phyloP scores from a whole-genome alignment of 2,113 vertebrate species.

The Desmodus rotundus region DNA sequence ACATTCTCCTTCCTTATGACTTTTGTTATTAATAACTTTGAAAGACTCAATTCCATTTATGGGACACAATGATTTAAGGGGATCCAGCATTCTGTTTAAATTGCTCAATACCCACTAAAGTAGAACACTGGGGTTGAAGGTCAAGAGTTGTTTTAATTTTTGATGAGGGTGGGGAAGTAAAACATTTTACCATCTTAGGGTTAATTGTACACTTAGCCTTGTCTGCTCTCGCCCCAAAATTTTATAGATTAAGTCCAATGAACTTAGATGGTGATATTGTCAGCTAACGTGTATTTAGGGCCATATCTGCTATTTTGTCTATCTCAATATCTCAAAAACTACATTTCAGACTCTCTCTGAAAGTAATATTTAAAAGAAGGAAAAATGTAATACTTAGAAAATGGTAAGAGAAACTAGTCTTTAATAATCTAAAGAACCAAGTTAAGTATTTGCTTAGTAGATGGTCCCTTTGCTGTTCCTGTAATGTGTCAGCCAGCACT shows the following conservation, averaged over 20 bases:
- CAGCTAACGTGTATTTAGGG: conserved; percentile 62
- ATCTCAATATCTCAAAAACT: conserved; percentile 58
- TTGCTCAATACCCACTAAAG: background rate
- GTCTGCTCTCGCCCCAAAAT: background rate
- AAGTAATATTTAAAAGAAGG: conserved; percentile 67
- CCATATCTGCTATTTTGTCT: conserved; percentile 58
- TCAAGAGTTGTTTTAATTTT: conserved; percentile 52
- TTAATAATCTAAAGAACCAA: conserved; percentile 70
- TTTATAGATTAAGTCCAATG: background rate
- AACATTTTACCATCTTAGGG: conserved; percentile 54
- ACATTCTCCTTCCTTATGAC: background rate
- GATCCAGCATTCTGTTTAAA: background rate
- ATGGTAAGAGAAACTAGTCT: conserved; percentile 73
- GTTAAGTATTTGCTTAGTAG: conserved; percentile 66
- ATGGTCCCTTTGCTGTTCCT: conserved; percentile 32
- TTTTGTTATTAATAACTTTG: background rate
- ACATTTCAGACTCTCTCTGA: conserved; percentile 60
- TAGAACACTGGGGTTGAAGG: conserved; percentile 51
- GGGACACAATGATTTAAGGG: background rate
- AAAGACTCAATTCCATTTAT: background rate
- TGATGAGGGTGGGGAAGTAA: conserved; percentile 59
- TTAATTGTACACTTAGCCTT: background rate
- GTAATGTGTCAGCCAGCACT: background rate
- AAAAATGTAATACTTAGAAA: conserved; percentile 64
- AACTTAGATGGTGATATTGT: conserved; percentile 56